A percentile compares a stretch with the other conserved stretches of the same genome.
These are phyloP conservation scores for Apogon talboti DNA, from an alignment of 2,797 vertebrate genomes.

Conservation along the genomic window DNA sequence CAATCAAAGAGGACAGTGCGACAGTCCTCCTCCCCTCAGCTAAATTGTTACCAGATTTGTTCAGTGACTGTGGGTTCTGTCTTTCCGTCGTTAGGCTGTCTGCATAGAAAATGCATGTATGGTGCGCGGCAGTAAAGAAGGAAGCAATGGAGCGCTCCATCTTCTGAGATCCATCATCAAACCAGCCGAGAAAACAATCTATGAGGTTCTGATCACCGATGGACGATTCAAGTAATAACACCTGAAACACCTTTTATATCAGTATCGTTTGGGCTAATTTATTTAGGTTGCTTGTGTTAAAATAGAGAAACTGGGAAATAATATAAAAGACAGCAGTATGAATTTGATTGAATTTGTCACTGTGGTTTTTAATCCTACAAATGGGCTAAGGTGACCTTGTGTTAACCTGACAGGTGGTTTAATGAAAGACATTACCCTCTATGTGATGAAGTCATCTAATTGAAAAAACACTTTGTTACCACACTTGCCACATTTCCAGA, in stretches of 20 bases:
- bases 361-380: no score
- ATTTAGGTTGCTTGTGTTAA: no score
- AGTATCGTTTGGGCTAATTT: no score
- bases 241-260: no score
- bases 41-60: constrained; percentile 40
- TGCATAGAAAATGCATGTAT: constrained; percentile 97
- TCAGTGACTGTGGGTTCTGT: constrained; percentile 13
- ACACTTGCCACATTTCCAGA: not conserved
- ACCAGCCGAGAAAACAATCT: constrained; percentile 87
- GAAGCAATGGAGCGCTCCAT: constrained; percentile 92
- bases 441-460: not conserved
- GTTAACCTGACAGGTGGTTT: no score
- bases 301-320: no score
- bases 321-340: no score
- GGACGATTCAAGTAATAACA: constrained; percentile 91
- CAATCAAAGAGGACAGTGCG: constrained; percentile 32
- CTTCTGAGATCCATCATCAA: constrained; percentile 88
- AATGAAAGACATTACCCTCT: not conserved
- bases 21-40: not conserved
- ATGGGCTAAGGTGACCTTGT: no score
- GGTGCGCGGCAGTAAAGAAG: constrained; percentile 92
- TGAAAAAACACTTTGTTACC: not conserved
- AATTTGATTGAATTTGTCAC: no score
- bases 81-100: constrained; percentile 84
- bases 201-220: constrained; percentile 87